Evolutionary conservation across 2,797 vertebrate genomes (phyloP).

Genomic region (Scolopax rusticola): DNA sequence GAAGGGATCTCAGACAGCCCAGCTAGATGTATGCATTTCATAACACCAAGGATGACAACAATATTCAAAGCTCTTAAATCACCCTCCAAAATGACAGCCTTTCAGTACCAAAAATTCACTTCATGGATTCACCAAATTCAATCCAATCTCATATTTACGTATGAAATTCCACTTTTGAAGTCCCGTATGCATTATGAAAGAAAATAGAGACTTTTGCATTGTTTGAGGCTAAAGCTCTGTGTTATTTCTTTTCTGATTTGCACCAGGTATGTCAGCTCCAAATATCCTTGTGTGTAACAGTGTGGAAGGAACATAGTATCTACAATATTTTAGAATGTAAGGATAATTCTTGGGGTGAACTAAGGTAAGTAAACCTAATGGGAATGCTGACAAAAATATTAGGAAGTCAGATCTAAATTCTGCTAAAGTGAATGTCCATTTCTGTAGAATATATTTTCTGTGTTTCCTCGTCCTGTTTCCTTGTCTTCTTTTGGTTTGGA

Average conservation of each 20-base stretch:
- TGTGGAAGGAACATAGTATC: background rate
- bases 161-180: background rate
- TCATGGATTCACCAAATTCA: background rate
- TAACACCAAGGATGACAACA: background rate
- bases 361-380: background rate
- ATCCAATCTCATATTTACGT: background rate
- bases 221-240: background rate
- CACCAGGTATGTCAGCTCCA: background rate
- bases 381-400: background rate
- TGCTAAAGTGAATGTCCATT: background rate
- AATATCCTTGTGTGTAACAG: background rate
- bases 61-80: slow-evolving; percentile 1
- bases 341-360: background rate
- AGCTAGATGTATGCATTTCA: background rate
- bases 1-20: background rate
- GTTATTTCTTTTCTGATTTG: background rate
- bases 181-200: background rate
- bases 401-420: background rate
- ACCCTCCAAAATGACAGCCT: background rate
- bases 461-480: background rate
- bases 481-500: background rate
- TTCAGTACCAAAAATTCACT: background rate
- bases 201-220: background rate
- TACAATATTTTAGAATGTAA: background rate
- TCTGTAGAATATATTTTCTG: background rate